Base-by-base conservation (phyloP, 2,113 vertebrate genomes). In the Carassius gibelio region DNA sequence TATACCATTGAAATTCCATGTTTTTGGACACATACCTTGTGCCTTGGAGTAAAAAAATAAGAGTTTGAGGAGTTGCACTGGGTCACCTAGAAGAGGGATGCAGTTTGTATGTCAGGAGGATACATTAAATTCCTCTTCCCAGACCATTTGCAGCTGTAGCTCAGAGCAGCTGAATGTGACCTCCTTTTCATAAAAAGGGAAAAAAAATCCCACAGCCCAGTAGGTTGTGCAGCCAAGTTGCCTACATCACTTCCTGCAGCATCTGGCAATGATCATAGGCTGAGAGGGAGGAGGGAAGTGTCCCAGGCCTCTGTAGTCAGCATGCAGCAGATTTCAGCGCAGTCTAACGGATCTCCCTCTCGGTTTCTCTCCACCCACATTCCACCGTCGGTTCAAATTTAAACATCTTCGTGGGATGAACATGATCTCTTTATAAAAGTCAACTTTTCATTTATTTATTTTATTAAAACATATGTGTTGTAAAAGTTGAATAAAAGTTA, bases 241-340 rank as follows among this genome's bases (percentile, higher is more conserved):
- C 86, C 88, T 90, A 87, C 91, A 88, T 94, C 84, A 89, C 93
- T 95, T 96, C 92, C 93, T 90, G 88, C 77, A 87, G 87, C 93
- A 94, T 95, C 94, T 95, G 95, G 93, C 90, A 93, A 88, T 90
- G 88, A 93, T 94, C 92, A 93, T 90, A 87, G 30, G 50, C 71
- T 5, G 79, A 4, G 23, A 59, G 75, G 71, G 86, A 88, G 62
- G 78, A 78, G 21, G 75, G 86, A 83, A 88, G 89, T 8, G 76
- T 36, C 84, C 64, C 34, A 15, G 66, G 50, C 86, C 48, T 84
- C 19, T 85, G 45, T 26, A 68, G 81, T 77, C 80, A 85, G 21
- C 88, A 89, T 85, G 42, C 84, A 82, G 84, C 81, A 84, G 86
- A 90, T 84, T 75, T 62, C 26, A 79, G 52, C 23, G 15, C 23